A percentile compares a stretch with the other conserved stretches of the same genome.
Conservation (phyloP, 2,113 vertebrate species). For the Platycercus adscitus region DNA sequence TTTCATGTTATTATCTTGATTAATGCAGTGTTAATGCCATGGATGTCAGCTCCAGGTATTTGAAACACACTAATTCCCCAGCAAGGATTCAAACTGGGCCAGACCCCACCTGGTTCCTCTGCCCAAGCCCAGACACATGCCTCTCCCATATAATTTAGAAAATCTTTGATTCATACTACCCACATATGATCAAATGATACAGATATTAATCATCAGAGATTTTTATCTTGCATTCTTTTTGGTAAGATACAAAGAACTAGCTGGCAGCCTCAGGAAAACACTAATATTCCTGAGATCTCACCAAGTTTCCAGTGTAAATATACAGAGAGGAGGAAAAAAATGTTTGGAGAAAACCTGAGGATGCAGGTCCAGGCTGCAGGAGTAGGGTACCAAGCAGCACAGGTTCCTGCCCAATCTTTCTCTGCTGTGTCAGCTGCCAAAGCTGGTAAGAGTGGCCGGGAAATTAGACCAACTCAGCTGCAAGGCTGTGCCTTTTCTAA, state of each 20-base stretch:
- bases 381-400: not conserved
- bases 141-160: not conserved
- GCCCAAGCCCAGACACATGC: not conserved
- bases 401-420: not conserved
- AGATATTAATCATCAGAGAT: not conserved
- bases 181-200: not conserved
- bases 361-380: not conserved
- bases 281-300: not conserved
- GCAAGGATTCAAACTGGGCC: not conserved
- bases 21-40: not conserved
- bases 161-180: not conserved
- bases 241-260: not conserved
- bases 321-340: not conserved
- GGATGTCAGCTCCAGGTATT: not conserved
- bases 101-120: not conserved
- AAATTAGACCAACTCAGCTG: not conserved
- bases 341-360: not conserved
- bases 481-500: not conserved
- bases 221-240: not conserved
- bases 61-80: not conserved
- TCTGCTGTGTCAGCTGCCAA: not conserved
- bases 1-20: not conserved
- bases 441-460: not conserved
- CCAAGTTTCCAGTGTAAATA: not conserved
- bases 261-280: not conserved